phyloP scores from a whole-genome alignment of 2,797 vertebrate genomes.

The Tenualosa ilisha region DNA sequence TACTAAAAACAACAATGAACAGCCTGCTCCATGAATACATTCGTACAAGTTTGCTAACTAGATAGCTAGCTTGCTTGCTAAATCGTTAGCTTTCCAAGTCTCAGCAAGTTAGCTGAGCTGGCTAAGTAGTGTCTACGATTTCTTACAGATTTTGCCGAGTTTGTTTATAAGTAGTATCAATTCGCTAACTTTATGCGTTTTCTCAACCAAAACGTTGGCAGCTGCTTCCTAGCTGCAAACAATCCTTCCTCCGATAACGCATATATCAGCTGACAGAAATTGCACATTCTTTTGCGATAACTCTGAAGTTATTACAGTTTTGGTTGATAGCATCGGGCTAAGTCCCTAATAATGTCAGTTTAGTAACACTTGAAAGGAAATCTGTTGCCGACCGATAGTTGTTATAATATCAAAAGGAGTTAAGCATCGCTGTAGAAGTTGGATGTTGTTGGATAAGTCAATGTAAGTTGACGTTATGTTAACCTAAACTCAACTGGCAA shows the following conservation, averaged over 20 bases:
- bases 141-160: not conserved
- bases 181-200: not conserved
- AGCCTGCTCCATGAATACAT: slow-evolving; percentile 20
- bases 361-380: not conserved
- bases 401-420: not conserved
- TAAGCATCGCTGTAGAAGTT: not conserved
- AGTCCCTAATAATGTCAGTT: not conserved
- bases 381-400: not conserved
- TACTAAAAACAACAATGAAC: slow-evolving; percentile 22
- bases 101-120: not conserved
- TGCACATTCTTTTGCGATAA: not conserved
- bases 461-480: not conserved
- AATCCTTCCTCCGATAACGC: not conserved
- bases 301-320: not conserved
- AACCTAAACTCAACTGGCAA: not conserved
- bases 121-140: not conserved
- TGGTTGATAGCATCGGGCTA: not conserved
- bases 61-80: slow-evolving; percentile 2
- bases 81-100: slow-evolving; percentile 3
- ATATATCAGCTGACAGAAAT: not conserved
- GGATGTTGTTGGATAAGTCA: not conserved
- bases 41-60: slow-evolving; percentile 3
- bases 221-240: not conserved
- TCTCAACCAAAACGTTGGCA: not conserved
- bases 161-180: not conserved